Conservation (phyloP, 2,888 invertebrate species). For the Hirudinaria manillensis region DNA sequence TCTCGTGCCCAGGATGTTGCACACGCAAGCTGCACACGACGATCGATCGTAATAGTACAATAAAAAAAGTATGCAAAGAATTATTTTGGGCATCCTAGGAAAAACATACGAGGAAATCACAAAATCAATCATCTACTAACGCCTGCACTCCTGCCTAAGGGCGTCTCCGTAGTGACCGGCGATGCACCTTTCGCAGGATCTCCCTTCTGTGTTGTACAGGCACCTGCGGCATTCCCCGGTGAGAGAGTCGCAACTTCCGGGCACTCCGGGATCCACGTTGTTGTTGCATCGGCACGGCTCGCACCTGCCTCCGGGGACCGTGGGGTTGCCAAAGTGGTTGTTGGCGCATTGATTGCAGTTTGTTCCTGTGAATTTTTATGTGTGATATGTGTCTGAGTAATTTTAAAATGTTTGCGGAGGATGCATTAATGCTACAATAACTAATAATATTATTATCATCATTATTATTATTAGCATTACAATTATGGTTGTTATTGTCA, state of each 20-base stretch:
- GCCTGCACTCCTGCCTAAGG: slow-evolving; percentile 67
- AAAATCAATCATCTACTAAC: slow-evolving; percentile 53
- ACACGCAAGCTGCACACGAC: slow-evolving; percentile 67
- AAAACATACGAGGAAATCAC: neutral
- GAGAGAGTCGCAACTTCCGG: slow-evolving; percentile 56
- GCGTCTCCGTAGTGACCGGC: slow-evolving; percentile 85
- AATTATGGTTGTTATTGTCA: no score
- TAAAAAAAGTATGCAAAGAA: neutral
- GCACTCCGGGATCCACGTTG: slow-evolving; percentile 76
- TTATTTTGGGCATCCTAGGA: neutral
- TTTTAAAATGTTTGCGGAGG: no score
- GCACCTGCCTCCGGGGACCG: slow-evolving; percentile 75
- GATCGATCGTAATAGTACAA: neutral
- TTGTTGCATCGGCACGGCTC: slow-evolving; percentile 82
- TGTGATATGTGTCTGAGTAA: no score
- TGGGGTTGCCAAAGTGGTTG: slow-evolving; percentile 89
- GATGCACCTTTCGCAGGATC: slow-evolving; percentile 81
- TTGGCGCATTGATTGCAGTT: slow-evolving; percentile 88
- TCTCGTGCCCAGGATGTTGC: slow-evolving; percentile 67
- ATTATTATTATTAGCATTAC: no score
- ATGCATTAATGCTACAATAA: no score
- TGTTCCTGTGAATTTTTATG: slow-evolving; percentile 31
- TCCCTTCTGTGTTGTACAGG: slow-evolving; percentile 78
- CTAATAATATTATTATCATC: no score
- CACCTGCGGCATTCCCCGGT: slow-evolving; percentile 53